A percentile compares a stretch with the other conserved stretches of the same genome.
Conservation (phyloP, 2,113 vertebrate genomes). For the Xiphophorus couchianus region DNA sequence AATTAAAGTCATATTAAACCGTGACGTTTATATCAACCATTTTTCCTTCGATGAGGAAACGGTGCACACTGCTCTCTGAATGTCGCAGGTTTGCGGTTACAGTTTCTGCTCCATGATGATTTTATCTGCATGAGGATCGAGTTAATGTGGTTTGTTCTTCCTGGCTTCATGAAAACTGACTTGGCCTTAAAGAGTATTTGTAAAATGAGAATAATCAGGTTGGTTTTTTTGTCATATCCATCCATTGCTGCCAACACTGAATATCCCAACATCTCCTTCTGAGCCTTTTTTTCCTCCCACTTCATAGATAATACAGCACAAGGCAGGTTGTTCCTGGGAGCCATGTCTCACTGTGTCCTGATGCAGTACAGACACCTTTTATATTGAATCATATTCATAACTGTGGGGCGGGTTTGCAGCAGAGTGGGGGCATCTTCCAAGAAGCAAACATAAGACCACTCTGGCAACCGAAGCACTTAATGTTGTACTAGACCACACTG, state of each 20-base stretch:
- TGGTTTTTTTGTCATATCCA: background rate
- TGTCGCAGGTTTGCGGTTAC: background rate
- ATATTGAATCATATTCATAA: conserved; percentile 30
- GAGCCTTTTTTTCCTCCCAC: background rate
- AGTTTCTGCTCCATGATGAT: background rate
- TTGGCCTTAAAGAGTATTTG: conserved; percentile 5
- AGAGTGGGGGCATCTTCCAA: conserved; percentile 40
- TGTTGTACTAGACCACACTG: conserved; percentile 1
- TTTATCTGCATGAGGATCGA: conserved; percentile 2
- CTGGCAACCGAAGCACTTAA: conserved; percentile 22
- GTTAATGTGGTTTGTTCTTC: background rate
- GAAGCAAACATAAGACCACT: conserved; percentile 57
- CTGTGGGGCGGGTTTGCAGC: background rate
- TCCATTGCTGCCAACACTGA: background rate
- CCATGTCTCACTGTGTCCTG: conserved; percentile 21
- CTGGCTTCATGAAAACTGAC: conserved; percentile 4
- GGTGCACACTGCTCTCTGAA: too few species aligned
- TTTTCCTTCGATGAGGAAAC: background rate
- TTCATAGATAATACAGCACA: background rate
- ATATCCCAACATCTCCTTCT: background rate
- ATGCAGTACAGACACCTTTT: conserved; percentile 24
- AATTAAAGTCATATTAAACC: too few species aligned
- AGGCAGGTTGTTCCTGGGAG: conserved; percentile 46
- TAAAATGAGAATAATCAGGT: background rate
- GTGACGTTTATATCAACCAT: background rate